Evolutionary conservation across 2,888 invertebrate genomes (phyloP).

Genomic region (Agrilus cyanescens): DNA sequence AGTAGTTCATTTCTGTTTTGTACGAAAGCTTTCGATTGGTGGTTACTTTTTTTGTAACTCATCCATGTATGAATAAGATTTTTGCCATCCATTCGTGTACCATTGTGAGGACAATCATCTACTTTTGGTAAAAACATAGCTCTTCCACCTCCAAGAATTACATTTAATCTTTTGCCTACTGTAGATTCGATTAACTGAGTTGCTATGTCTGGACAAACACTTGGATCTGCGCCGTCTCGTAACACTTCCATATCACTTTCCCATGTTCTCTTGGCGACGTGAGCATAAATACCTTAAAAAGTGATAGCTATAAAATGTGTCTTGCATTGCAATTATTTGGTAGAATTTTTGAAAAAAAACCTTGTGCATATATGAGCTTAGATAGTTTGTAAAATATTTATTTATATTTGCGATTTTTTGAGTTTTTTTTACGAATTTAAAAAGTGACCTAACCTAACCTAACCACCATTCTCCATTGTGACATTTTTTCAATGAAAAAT

Average conservation of each 20-base stretch:
- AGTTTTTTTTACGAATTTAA: no score
- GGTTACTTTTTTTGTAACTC: conserved; percentile 33
- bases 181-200: conserved; percentile 53
- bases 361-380: no score
- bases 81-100: conserved; percentile 47
- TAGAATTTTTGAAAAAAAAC: no score
- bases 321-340: neutral
- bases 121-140: conserved; percentile 46
- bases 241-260: conserved; percentile 54
- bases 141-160: conserved; percentile 68
- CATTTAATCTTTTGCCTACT: conserved; percentile 60
- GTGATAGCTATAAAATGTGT: neutral
- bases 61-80: conserved; percentile 61
- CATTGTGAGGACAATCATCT: conserved; percentile 40
- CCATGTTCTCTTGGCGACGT: conserved; percentile 59
- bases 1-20: conserved; percentile 45
- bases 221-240: conserved; percentile 34
- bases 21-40: conserved; percentile 38
- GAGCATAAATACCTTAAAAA: conserved; percentile 53
- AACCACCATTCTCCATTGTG: no score
- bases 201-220: conserved; percentile 57
- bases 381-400: no score
- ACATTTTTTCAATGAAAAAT: no score
- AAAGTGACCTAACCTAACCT: no score
- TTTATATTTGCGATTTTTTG: no score